Evolutionary conservation across 1,140 invertebrate species (phyloP), one percentile per base, ranked within the genome.

Genomic region (Drosophila nasuta): DNA sequence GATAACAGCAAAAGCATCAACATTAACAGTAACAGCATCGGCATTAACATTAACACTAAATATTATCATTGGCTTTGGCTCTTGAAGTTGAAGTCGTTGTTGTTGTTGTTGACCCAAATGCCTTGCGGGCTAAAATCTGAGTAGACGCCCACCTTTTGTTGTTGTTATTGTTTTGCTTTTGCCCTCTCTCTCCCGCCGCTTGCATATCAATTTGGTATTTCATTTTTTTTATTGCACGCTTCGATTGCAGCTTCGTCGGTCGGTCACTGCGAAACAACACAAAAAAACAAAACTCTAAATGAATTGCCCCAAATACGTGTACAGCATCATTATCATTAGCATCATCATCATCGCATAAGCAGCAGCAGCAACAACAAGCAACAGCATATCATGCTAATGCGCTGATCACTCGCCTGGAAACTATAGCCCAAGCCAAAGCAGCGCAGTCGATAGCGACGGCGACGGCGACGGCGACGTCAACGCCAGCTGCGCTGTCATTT

Each of bases 281-380:
- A 74, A 56, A 74, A 25, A 13, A 70, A 15, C 0, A 80, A 83
- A 87, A 72, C 75, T 65, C 66, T 88, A 83, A 88, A 83, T 83
- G 85, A 83, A 88, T 81, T 88, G 85, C 58, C 85, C 85, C 78
- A 88, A 88, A 88, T 88, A 88, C 83, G 75, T 78, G 69, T 80
- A 64, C 20, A 73, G 20, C 71, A 74, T 75, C 72, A 77, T 75
- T 46, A 57, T 59, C 11, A 71, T 52, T 7, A 65, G 49, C 15
- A 69, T 68, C 64, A 60, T 75, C 72, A 80, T 80, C 57, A 59
- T 49, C 28, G 57, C 17, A 70, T 65, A 46, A 54, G 20, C 48
- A 56, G 33, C 33, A 49, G 30, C 59, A 51, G n/a, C 60, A 63
- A 17, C 60, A 59, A 38, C 68, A 41, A 33, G 7, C 15, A 41